Evolutionary conservation across 92 coral and sea anemone species (phyloP), one percentile per base, ranked within the genome.

Genomic region (Actinernus sp.): DNA sequence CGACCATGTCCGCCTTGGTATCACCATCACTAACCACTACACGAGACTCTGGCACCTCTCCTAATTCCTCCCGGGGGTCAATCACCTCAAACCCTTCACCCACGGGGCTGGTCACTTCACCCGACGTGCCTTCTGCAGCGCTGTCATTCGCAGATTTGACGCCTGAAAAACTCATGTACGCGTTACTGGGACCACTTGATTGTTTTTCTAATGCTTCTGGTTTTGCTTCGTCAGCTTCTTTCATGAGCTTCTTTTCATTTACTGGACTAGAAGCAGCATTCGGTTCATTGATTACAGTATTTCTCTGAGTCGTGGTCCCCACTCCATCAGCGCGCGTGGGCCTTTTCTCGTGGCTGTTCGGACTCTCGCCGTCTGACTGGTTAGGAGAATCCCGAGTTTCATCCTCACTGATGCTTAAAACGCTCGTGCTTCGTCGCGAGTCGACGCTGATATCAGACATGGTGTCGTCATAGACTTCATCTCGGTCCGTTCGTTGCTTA

Each of bases 381-480:
- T 34, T 34, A 14, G 41, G 41, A 34, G 41, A 34, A 34, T 34
- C 41, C 14, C 41, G 6, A 18, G 31, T 3, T 19, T 63, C 72
- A 18, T 48, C 74, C 37, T 67, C 76, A 53, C 78, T 79, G n/a
- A 38, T 26, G 33, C 81, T 88, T 20, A 71, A 28, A 39, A 82
- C 26, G 36, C 88, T 74, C 19, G 54, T 78, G 12, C 44, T 69
- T 3, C 83, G 78, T 12, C 71, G 53, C 14, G 88, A 71, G 41
- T 65, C 34, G 3, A 53, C 78, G 32, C 91, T 89, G 60, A 73
- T 55, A 39, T 89, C 96, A 22, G 96, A 89, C 44, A 40, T 81
- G 9, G 83, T 51, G 29, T 88, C 95, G 23, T 88, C 94, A 32
- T 45, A 68, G 46, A 68, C 85, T 50, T 63, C 74, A 1, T 89